These are phyloP conservation scores for Colletes latitarsis DNA, from an alignment of 1,140 invertebrate genomes.

Conservation along the genomic window DNA sequence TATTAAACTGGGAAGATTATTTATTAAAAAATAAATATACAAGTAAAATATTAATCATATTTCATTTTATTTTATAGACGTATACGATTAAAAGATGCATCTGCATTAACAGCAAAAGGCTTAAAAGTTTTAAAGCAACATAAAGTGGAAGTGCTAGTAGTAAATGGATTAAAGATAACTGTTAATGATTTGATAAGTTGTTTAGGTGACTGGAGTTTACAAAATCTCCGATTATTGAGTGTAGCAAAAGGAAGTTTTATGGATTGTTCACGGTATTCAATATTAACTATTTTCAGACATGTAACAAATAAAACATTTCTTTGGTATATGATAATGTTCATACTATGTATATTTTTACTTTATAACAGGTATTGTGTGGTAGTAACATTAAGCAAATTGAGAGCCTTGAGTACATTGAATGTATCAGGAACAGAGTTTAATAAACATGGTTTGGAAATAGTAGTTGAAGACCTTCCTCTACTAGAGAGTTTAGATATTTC, in stretches of 20 bases:
- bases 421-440: slow-evolving; percentile 89
- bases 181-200: slow-evolving; percentile 87
- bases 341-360: slow-evolving; percentile 18
- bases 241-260: slow-evolving; percentile 86
- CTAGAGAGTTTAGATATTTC: slow-evolving; percentile 88
- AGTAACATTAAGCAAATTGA: slow-evolving; percentile 82
- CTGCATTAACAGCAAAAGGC: slow-evolving; percentile 84
- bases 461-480: slow-evolving; percentile 86
- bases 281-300: slow-evolving; percentile 1
- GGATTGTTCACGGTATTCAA: slow-evolving; percentile 80
- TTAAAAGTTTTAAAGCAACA: slow-evolving; percentile 86
- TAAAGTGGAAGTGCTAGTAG: slow-evolving; percentile 85
- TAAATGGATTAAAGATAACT: slow-evolving; percentile 84
- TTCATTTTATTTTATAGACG: slow-evolving; percentile 72
- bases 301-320: slow-evolving; percentile 14
- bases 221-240: slow-evolving; percentile 86
- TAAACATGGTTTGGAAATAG: slow-evolving; percentile 85
- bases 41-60: slow-evolving; percentile 18
- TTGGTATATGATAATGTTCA: slow-evolving; percentile 3
- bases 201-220: slow-evolving; percentile 87
- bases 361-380: slow-evolving; percentile 80
- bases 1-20: background rate
- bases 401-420: slow-evolving; percentile 86
- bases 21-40: background rate
- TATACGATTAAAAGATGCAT: slow-evolving; percentile 82